Conservation (phyloP, 1,140 invertebrate species). For the Diorhabda sublineata region DNA sequence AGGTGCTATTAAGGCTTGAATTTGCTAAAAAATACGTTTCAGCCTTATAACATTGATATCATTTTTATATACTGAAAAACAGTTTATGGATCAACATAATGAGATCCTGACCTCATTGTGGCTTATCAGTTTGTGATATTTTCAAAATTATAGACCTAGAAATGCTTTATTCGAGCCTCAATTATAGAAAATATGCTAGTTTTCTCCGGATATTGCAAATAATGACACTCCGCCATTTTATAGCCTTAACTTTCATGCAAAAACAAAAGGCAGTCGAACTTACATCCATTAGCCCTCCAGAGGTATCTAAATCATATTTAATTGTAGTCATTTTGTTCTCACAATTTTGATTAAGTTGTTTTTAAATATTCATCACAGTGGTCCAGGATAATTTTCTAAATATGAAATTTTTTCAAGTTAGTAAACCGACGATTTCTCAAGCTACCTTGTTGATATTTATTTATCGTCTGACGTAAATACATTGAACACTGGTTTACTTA, state of each 20-base stretch:
- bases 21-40: slow-evolving; percentile 61
- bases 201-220: slow-evolving; percentile 2
- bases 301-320: slow-evolving; percentile 59
- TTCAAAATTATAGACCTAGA: background rate
- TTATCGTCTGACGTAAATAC: slow-evolving; percentile 2
- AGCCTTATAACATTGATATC: no score
- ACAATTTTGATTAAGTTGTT: background rate
- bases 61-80: slow-evolving; percentile 15
- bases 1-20: slow-evolving; percentile 81
- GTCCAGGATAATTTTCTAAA: background rate
- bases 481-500: slow-evolving; percentile 5
- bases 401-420: background rate
- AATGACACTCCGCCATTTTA: slow-evolving; percentile 33
- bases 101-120: background rate
- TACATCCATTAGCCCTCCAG: slow-evolving; percentile 66
- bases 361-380: background rate
- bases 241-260: slow-evolving; percentile 18
- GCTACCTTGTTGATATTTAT: background rate
- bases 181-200: background rate
- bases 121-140: background rate
- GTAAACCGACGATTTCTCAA: slow-evolving; percentile 4
- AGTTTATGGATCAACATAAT: background rate
- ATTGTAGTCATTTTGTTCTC: slow-evolving; percentile 47
- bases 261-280: slow-evolving; percentile 39
- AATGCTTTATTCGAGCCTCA: background rate